phyloP scores from a whole-genome alignment of 2,888 invertebrate genomes.

The Leptothorax acervorum region DNA sequence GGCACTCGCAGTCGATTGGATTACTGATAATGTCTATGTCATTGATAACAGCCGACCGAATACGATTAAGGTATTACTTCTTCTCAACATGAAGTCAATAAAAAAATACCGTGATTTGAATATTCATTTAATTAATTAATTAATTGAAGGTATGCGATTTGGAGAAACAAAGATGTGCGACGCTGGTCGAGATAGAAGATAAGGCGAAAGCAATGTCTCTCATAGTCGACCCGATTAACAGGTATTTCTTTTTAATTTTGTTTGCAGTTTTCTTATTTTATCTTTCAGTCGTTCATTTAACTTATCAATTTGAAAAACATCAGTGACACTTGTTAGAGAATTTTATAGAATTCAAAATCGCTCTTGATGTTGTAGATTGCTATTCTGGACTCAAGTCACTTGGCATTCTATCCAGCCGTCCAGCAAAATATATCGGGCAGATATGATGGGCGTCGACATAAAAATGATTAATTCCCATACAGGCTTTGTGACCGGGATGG shows the following conservation, averaged over 20 bases:
- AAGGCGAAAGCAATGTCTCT: constrained; percentile 88
- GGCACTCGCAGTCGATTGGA: constrained; percentile 91
- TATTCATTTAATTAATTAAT: constrained; percentile 20
- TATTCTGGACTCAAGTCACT: constrained; percentile 84
- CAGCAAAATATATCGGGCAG: constrained; percentile 78
- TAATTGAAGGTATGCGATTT: constrained; percentile 87
- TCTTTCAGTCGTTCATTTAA: background rate
- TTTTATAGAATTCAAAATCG: background rate
- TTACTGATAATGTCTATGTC: constrained; percentile 90
- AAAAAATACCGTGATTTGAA: background rate
- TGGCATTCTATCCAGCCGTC: constrained; percentile 70
- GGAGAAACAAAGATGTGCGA: constrained; percentile 87
- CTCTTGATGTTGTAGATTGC: constrained; percentile 74
- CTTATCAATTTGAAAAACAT: background rate
- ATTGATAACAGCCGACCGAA: constrained; percentile 85
- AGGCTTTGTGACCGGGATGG: constrained; percentile 87
- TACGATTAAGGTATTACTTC: constrained; percentile 76
- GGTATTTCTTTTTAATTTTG: constrained; percentile 81
- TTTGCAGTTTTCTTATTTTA: background rate
- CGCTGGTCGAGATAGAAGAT: constrained; percentile 86
- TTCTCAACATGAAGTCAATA: background rate
- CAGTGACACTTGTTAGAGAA: background rate
- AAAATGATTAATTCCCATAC: constrained; percentile 84
- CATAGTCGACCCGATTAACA: constrained; percentile 88
- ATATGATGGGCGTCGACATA: constrained; percentile 87